A percentile compares a stretch with the other conserved stretches of the same genome.
Evolutionary conservation across 2,888 invertebrate genomes (phyloP).

Genomic region (Hyles lineata): DNA sequence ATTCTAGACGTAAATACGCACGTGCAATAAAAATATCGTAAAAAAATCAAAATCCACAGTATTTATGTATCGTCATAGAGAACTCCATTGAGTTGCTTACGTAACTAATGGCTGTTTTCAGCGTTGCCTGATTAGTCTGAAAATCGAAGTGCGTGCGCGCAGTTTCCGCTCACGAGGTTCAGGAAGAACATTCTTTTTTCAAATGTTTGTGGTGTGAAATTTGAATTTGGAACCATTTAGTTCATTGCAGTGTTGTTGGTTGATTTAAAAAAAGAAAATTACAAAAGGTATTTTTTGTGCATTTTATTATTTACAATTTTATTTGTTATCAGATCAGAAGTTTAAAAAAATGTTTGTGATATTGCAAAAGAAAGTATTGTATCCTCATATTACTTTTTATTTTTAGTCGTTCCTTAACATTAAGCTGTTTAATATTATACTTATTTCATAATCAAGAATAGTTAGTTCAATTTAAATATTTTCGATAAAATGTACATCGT

Average conservation of each 20-base stretch:
- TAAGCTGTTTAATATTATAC: not conserved
- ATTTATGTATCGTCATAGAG: not conserved
- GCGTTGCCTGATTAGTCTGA: slow-evolving; percentile 28
- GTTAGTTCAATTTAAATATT: not conserved
- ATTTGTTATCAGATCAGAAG: not conserved
- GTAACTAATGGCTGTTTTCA: slow-evolving; percentile 27
- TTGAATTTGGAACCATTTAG: not conserved
- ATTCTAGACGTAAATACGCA: not conserved
- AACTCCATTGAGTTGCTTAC: slow-evolving; percentile 27
- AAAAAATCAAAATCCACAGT: not conserved
- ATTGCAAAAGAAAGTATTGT: not conserved
- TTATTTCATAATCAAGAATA: not conserved
- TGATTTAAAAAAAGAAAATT: not conserved
- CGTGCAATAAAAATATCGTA: not conserved
- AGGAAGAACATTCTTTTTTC: slow-evolving; percentile 4
- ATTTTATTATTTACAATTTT: not conserved
- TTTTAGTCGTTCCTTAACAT: not conserved
- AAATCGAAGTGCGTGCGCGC: slow-evolving; percentile 22
- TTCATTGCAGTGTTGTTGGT: no score
- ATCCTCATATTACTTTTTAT: not conserved
- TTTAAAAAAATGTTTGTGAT: not conserved
- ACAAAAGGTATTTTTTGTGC: not conserved
- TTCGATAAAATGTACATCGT: no score
- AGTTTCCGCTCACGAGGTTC: slow-evolving; percentile 15
- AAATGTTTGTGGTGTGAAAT: not conserved